phyloP scores from a whole-genome alignment of 2,113 vertebrate genomes.

The mouse (Mus musculus) region DNA sequence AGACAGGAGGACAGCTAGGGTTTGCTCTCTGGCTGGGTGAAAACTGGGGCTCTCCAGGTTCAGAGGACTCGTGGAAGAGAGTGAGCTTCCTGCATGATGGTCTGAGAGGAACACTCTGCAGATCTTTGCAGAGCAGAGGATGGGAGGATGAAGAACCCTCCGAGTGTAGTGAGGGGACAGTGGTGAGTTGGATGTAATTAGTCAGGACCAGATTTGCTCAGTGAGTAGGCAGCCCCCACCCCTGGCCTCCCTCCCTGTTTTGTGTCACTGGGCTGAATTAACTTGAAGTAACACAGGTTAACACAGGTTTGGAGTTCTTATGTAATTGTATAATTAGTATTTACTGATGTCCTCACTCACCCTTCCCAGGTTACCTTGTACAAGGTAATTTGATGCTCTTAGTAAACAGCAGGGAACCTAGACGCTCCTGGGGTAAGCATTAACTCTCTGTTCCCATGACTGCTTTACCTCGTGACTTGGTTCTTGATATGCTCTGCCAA shows the following conservation, averaged over 20 bases:
- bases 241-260: not conserved
- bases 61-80: not conserved
- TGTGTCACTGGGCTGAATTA: not conserved
- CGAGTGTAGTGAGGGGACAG: too few relatives aligned
- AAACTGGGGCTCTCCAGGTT: not conserved
- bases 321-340: slow-evolving; percentile 59
- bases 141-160: not conserved
- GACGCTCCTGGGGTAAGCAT: slow-evolving; percentile 10
- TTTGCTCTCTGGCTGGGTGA: not conserved
- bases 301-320: slow-evolving; percentile 49
- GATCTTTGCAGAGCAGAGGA: not conserved
- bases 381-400: not conserved
- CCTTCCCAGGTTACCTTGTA: slow-evolving; percentile 23
- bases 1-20: not conserved
- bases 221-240: not conserved
- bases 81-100: not conserved
- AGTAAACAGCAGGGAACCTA: not conserved
- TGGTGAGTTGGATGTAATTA: not conserved
- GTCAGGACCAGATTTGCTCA: not conserved
- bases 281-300: slow-evolving; percentile 1
- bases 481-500: not conserved
- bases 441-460: not conserved
- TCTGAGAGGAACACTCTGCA: not conserved
- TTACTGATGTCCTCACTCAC: slow-evolving; percentile 35
- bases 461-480: not conserved